Conservation (phyloP, 2,797 vertebrate species). For the Varecia variegata region DNA sequence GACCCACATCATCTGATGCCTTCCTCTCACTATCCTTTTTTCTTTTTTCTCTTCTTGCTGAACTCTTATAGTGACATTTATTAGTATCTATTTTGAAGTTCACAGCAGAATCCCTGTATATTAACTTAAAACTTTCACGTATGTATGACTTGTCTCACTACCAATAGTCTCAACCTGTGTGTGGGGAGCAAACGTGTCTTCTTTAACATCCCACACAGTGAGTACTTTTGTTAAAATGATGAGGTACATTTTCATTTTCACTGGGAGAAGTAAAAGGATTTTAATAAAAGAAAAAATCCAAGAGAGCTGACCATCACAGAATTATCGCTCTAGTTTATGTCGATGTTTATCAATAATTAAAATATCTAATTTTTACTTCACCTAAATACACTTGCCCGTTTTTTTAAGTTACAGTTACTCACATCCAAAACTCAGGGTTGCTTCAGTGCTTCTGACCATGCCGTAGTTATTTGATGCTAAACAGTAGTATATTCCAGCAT, state of each 20-base stretch:
- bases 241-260: background rate
- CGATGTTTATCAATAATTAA: background rate
- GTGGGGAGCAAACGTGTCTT: background rate
- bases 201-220: background rate
- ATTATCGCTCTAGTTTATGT: background rate
- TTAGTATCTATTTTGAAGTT: background rate
- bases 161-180: background rate
- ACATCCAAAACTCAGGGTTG: conserved; percentile 95
- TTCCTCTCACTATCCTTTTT: background rate
- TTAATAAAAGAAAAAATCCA: background rate
- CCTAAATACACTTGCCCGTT: background rate
- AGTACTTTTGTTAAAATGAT: background rate
- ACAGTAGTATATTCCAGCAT: conserved; percentile 93
- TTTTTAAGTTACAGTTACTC: conserved; percentile 80
- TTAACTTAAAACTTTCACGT: background rate
- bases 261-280: background rate
- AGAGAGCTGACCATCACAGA: background rate
- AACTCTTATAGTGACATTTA: background rate
- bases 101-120: background rate
- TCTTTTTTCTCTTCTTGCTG: background rate
- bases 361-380: background rate
- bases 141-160: background rate
- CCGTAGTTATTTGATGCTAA: conserved; percentile 92
- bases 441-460: conserved; percentile 91
- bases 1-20: rapidly evolving